Percentiles rank a stretch among this genome's conserved stretches.
phyloP scores from a whole-genome alignment of 2,113 vertebrate genomes.

The Nettapus auritus region DNA sequence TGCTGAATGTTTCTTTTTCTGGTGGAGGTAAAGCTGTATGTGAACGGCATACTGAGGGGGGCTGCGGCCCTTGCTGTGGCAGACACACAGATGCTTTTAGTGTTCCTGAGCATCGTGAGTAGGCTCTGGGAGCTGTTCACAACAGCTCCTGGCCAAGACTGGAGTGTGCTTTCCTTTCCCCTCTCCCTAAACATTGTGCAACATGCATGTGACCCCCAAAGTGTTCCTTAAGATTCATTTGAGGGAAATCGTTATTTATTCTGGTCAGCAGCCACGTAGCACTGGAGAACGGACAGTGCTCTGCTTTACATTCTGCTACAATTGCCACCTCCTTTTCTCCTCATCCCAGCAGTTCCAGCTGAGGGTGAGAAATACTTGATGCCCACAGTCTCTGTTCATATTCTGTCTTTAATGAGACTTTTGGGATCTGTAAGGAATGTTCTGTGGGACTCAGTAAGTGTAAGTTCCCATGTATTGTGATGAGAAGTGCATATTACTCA shows the following conservation, averaged over 20 bases:
- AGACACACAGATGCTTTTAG: background rate
- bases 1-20: constrained; percentile 39
- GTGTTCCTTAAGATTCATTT: constrained; percentile 8
- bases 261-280: constrained; percentile 9
- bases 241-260: constrained; percentile 34
- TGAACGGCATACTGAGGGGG: constrained; percentile 26
- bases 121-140: background rate
- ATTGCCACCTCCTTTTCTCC: background rate
- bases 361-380: constrained; percentile 51
- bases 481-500: constrained; percentile 54
- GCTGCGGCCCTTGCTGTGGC: background rate
- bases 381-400: constrained; percentile 4
- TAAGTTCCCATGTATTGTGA: constrained; percentile 51
- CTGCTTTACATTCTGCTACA: constrained; percentile 33
- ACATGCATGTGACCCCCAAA: background rate
- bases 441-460: constrained; percentile 16
- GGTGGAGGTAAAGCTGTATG: constrained; percentile 4
- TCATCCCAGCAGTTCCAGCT: background rate
- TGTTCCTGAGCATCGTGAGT: background rate
- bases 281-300: background rate
- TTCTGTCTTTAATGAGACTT: constrained; percentile 20
- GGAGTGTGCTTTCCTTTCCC: background rate
- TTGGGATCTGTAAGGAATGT: constrained; percentile 22
- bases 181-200: background rate
- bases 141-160: background rate